phyloP scores from a whole-genome alignment of 1,140 invertebrate species.

The Papilio polytes region DNA sequence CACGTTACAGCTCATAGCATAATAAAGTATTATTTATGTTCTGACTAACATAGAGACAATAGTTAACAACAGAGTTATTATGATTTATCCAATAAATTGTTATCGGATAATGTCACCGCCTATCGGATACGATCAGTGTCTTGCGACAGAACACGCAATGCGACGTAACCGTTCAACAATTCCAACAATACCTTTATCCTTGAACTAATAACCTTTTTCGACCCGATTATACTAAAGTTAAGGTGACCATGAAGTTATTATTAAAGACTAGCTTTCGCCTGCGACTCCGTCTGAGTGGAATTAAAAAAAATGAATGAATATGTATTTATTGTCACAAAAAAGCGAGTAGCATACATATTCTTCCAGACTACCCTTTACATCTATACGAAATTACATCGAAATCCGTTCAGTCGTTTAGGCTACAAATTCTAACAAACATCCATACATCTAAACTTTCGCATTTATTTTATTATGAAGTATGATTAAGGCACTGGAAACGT shows the following conservation, averaged over 20 bases:
- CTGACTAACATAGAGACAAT: constrained; percentile 14
- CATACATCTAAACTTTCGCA: no score
- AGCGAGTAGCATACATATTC: no score
- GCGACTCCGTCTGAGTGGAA: no score
- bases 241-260: constrained; percentile 17
- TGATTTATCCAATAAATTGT: constrained; percentile 24
- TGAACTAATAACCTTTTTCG: constrained; percentile 55
- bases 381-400: no score
- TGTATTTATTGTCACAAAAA: no score
- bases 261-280: background rate
- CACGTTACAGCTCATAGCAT: background rate
- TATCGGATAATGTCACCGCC: constrained; percentile 24
- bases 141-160: constrained; percentile 32
- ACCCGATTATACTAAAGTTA: constrained; percentile 32
- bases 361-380: no score
- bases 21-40: background rate
- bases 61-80: constrained; percentile 8
- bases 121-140: background rate
- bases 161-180: constrained; percentile 37
- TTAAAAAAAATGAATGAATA: no score
- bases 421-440: no score
- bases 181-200: constrained; percentile 50
- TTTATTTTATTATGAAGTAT: no score
- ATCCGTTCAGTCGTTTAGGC: no score
- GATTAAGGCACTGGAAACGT: no score